These are phyloP conservation scores for Therioaphis trifolii DNA, from an alignment of 2,888 invertebrate species.

Conservation along the genomic window DNA sequence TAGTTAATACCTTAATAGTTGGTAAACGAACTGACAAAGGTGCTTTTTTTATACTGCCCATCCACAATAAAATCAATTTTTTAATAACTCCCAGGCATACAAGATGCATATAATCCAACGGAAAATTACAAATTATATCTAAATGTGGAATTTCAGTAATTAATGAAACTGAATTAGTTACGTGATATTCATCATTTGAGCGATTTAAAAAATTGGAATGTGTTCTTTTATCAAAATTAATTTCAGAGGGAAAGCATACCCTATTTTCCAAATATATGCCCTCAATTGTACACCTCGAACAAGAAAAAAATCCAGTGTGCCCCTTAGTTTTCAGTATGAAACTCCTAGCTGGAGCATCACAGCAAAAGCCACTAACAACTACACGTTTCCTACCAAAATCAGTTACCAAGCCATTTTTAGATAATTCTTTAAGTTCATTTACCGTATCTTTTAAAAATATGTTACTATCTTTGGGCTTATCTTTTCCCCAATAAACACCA, in stretches of 20 bases:
- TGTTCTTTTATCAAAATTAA: slow-evolving; percentile 14
- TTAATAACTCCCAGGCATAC: no score
- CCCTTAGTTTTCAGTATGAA: neutral
- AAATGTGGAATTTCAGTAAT: neutral
- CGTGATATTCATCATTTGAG: neutral
- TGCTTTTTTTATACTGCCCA: no score
- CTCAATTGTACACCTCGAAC: slow-evolving; percentile 9
- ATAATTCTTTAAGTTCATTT: slow-evolving; percentile 1
- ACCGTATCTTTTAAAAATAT: neutral
- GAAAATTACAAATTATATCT: neutral
- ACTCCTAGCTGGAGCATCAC: slow-evolving; percentile 11
- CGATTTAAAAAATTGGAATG: neutral
- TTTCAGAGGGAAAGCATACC: slow-evolving; percentile 1
- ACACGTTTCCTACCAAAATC: neutral
- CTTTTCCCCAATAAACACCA: no score
- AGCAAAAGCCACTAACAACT: neutral
- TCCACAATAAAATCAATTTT: no score
- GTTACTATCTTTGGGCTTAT: neutral
- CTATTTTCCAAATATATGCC: neutral
- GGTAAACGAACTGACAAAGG: no score
- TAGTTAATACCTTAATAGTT: no score
- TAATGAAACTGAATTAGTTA: neutral
- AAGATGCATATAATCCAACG: no score
- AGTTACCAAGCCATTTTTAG: neutral
- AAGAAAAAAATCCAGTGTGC: no score